A percentile compares a stretch with the other conserved stretches of the same genome.
Conservation (phyloP, 2,797 vertebrate genomes). For the Acanthiza pusilla region DNA sequence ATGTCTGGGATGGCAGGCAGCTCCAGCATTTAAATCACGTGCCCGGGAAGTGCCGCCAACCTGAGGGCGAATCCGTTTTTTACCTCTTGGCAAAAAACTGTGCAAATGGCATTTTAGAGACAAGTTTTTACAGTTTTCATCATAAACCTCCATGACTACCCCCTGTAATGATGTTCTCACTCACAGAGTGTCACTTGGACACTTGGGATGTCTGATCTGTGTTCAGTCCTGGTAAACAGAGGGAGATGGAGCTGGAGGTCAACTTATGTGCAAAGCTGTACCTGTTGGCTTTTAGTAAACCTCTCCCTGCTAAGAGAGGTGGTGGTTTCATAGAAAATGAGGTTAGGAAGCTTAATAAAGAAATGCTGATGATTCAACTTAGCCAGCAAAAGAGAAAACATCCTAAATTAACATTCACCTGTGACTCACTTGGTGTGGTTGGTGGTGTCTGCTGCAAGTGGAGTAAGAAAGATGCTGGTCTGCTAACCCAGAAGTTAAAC, state of each 20-base stretch:
- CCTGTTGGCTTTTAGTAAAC: neutral
- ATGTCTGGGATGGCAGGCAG: slow-evolving; percentile 47
- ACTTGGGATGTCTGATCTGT: neutral
- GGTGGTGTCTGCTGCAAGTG: neutral
- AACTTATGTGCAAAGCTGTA: neutral
- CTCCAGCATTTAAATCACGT: slow-evolving; percentile 41
- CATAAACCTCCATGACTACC: neutral
- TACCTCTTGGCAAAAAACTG: slow-evolving; percentile 2
- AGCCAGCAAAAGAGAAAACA: neutral
- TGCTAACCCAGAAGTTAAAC: neutral
- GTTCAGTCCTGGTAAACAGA: neutral
- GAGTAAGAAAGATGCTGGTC: neutral
- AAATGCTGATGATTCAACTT: neutral
- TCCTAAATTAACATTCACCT: neutral
- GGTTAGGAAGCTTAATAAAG: neutral
- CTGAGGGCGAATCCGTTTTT: slow-evolving; percentile 14
- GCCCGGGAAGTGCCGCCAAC: neutral
- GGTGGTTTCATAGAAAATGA: neutral
- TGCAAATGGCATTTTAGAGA: slow-evolving; percentile 14
- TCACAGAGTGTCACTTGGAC: neutral
- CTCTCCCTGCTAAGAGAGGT: neutral
- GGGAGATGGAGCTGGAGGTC: neutral
- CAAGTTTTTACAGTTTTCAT: neutral
- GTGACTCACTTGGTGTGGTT: neutral
- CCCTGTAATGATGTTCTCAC: neutral